Conservation (phyloP, 2,113 vertebrate genomes). For the Laticauda colubrina region DNA sequence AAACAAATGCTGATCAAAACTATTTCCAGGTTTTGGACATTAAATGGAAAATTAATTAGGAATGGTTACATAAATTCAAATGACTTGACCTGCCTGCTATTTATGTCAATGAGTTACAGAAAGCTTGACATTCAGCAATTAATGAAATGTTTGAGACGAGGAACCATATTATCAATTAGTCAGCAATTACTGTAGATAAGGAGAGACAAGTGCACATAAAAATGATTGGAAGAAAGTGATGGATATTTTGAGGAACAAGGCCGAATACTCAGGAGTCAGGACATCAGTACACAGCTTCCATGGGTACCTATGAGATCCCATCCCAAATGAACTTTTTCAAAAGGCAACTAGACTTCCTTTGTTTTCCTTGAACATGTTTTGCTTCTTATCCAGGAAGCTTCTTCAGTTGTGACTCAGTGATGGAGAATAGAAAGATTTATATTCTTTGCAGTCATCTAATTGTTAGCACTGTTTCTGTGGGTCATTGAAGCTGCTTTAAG, state of each 20-base stretch:
- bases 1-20: conserved; percentile 16
- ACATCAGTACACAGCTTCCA: not conserved
- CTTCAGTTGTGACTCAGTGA: no score
- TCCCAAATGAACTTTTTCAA: no score
- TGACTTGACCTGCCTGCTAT: not conserved
- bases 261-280: not conserved
- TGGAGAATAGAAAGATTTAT: no score
- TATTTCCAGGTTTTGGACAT: conserved; percentile 6
- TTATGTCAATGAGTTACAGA: not conserved
- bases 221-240: not conserved
- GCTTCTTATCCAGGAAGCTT: no score
- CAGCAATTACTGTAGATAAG: not conserved
- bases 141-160: not conserved
- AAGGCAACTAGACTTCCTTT: no score
- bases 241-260: not conserved
- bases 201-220: not conserved
- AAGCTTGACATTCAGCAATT: not conserved
- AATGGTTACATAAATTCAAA: not conserved
- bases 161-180: not conserved
- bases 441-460: no score
- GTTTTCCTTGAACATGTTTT: no score
- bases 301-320: not conserved
- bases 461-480: no score
- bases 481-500: no score
- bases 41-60: conserved; percentile 31